Percentiles rank a stretch among this genome's conserved stretches.
Evolutionary conservation across 1,140 invertebrate species (phyloP).

Genomic region (Macrotrachela quadricornifera): DNA sequence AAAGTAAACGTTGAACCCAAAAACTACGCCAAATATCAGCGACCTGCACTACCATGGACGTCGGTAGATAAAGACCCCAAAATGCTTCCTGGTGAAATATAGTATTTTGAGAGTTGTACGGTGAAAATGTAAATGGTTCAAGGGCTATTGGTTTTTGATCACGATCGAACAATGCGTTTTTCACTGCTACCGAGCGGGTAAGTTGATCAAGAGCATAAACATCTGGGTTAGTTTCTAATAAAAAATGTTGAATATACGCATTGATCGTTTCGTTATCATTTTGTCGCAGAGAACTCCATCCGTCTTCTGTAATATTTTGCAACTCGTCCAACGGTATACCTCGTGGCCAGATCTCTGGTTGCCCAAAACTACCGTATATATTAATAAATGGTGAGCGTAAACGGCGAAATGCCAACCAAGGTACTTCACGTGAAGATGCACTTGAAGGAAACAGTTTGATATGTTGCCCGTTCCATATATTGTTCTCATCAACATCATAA

Average conservation of each 20-base stretch:
- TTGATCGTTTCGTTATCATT: no score
- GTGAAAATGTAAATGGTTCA: slow-evolving; percentile 15
- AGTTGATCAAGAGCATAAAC: slow-evolving; percentile 22
- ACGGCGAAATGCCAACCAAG: no score
- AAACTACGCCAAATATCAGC: slow-evolving; percentile 22
- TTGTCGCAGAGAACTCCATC: slow-evolving; percentile 5
- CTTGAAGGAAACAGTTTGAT: neutral
- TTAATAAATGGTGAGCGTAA: no score
- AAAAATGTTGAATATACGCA: slow-evolving; percentile 18
- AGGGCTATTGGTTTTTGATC: slow-evolving; percentile 11
- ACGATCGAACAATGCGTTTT: slow-evolving; percentile 14
- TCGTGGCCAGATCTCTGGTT: slow-evolving; percentile 17
- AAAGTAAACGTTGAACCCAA: slow-evolving; percentile 18
- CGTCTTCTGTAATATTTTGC: neutral
- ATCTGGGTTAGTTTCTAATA: slow-evolving; percentile 22
- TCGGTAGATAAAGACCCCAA: slow-evolving; percentile 18
- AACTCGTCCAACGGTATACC: slow-evolving; percentile 18
- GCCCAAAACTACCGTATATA: slow-evolving; percentile 20
- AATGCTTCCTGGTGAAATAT: slow-evolving; percentile 18
- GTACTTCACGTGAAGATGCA: neutral
- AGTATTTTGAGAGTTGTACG: slow-evolving; percentile 21
- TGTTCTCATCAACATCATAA: slow-evolving; percentile 25
- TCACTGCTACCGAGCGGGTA: slow-evolving; percentile 1
- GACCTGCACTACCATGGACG: slow-evolving; percentile 14
- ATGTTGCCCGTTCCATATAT: slow-evolving; percentile 10